Percentiles rank a stretch among this genome's conserved stretches.
Conservation (phyloP, 2,888 invertebrate species). For the Argynnis bischoffii region DNA sequence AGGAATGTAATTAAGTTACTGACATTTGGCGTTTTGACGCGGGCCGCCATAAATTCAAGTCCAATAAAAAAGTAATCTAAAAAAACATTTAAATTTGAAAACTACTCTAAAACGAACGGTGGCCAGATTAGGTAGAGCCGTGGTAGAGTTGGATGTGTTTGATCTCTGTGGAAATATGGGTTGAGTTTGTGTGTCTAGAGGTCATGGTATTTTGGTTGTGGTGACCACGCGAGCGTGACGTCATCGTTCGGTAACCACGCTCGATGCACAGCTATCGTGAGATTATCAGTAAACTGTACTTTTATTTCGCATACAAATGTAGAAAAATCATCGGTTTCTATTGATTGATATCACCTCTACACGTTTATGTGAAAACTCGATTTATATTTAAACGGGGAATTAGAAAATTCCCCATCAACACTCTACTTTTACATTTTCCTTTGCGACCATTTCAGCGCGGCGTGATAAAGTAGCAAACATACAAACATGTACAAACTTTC, state of each 20-base stretch:
- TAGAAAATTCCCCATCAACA: too few species aligned
- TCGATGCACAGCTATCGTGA: conserved; percentile 64
- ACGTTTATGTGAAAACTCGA: neutral
- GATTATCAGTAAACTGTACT: conserved; percentile 58
- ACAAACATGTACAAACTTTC: too few species aligned
- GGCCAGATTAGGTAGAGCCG: conserved; percentile 49
- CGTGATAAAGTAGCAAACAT: too few species aligned
- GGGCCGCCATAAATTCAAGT: conserved; percentile 70
- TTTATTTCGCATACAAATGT: conserved; percentile 46
- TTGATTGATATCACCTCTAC: conserved; percentile 26
- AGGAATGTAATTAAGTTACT: conserved; percentile 53
- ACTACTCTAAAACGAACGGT: conserved; percentile 15
- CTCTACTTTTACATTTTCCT: too few species aligned
- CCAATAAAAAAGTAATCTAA: conserved; percentile 80
- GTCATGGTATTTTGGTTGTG: conserved; percentile 41
- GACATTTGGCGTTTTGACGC: conserved; percentile 68
- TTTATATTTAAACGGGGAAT: too few species aligned
- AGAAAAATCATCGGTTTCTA: conserved; percentile 28
- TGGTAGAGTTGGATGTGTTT: conserved; percentile 40
- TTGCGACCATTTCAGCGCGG: too few species aligned
- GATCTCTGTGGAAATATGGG: conserved; percentile 45
- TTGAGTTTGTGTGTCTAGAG: conserved; percentile 42
- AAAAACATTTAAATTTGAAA: conserved; percentile 71
- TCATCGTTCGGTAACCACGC: conserved; percentile 77
- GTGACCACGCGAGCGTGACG: conserved; percentile 69